Evolutionary conservation across 2,888 invertebrate genomes (phyloP).

Genomic region (Thymelicus lineola): DNA sequence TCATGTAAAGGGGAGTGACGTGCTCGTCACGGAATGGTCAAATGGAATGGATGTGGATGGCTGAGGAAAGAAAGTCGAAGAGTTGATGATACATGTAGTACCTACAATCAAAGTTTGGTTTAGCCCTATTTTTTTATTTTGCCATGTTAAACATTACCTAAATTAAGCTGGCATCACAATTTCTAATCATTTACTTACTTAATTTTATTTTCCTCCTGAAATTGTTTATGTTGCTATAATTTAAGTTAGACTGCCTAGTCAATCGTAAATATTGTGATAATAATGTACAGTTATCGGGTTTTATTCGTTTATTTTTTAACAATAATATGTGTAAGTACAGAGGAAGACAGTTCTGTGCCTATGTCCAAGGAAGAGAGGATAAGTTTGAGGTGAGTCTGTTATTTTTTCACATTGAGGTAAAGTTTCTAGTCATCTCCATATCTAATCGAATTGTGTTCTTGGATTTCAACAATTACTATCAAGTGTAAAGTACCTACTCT

Average conservation of each 20-base stretch:
- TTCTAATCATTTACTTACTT: constrained; percentile 23
- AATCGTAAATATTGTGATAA: constrained; percentile 62
- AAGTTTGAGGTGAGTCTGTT: constrained; percentile 72
- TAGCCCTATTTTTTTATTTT: constrained; percentile 32
- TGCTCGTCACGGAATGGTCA: constrained; percentile 16
- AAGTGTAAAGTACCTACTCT: not conserved
- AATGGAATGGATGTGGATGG: constrained; percentile 1
- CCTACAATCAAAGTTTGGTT: constrained; percentile 22
- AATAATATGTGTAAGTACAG: constrained; percentile 73
- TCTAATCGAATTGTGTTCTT: not conserved
- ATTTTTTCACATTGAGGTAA: too few relatives aligned
- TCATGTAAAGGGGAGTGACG: not conserved
- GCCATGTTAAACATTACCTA: constrained; percentile 42
- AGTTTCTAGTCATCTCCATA: not conserved
- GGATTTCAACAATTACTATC: not conserved
- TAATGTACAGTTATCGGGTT: constrained; percentile 71
- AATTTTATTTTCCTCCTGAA: constrained; percentile 19
- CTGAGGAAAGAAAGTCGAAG: constrained; percentile 9
- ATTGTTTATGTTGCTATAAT: constrained; percentile 25
- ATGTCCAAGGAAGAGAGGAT: constrained; percentile 88
- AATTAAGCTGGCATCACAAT: constrained; percentile 34
- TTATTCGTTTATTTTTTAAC: constrained; percentile 73
- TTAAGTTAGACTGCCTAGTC: constrained; percentile 50
- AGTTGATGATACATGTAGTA: constrained; percentile 17
- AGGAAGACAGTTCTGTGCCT: constrained; percentile 64